Conservation (phyloP, 1,140 invertebrate species). For the Trichonephila clavipes region DNA sequence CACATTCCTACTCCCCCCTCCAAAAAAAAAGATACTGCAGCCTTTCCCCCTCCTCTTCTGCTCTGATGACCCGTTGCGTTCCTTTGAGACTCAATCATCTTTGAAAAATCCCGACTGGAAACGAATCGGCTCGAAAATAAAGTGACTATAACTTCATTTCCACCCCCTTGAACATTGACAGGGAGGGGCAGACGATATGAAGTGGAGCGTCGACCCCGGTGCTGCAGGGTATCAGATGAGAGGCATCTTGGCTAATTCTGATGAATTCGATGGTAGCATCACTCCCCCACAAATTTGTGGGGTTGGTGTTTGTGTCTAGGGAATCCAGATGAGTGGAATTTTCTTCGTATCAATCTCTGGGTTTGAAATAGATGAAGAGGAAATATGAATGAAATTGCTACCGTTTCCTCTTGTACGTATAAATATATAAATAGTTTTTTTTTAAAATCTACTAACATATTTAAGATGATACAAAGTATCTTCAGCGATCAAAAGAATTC, state of each 20-base stretch:
- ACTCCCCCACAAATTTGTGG: background rate
- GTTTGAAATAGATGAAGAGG: too few relatives aligned
- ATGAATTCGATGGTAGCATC: background rate
- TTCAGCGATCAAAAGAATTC: too few relatives aligned
- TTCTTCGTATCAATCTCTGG: background rate
- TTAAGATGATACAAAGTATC: too few relatives aligned
- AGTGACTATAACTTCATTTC: constrained; percentile 49
- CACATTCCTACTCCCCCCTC: too few relatives aligned
- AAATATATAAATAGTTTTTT: too few relatives aligned
- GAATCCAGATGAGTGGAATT: background rate
- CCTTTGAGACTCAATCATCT: background rate
- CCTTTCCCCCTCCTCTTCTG: too few relatives aligned
- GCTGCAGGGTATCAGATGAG: too few relatives aligned
- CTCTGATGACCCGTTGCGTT: too few relatives aligned
- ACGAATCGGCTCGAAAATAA: background rate
- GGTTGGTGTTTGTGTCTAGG: background rate
- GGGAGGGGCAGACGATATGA: background rate
- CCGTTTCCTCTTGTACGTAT: too few relatives aligned
- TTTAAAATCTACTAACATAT: too few relatives aligned
- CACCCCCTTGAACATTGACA: constrained; percentile 28
- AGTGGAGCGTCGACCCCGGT: background rate
- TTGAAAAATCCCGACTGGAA: background rate
- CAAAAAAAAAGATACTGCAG: too few relatives aligned
- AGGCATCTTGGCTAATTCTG: constrained; percentile 50
- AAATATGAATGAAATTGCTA: too few relatives aligned